Evolutionary conservation across 1,140 invertebrate genomes (phyloP), one percentile per base, ranked within the genome.

Genomic region (Helicoverpa zea): DNA sequence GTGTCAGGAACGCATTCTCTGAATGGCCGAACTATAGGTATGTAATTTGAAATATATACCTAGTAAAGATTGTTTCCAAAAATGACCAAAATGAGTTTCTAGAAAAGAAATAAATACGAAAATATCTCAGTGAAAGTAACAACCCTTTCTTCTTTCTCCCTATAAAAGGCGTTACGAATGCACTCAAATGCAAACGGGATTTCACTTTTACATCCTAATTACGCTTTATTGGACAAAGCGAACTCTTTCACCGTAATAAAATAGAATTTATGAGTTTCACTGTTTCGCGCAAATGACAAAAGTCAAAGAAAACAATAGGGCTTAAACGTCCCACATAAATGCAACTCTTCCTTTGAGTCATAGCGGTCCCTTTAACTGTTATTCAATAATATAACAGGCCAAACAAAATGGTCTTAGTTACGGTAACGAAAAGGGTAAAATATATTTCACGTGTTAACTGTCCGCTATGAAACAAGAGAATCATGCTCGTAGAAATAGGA

Each of bases 171-270:
- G 89, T 93, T 86, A 70, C 91, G 70, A 93, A 92, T 94, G 81
- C 35, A 61, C 59, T 16, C 84, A 73, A 88, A 92, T 91, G 76
- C 78, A 88, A 86, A 87, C 80, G 80, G 81, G 86, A 90, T 93
- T 92, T 92, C 93, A 93, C 92, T 93, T 94, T 93, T 92, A 92
- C 86, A 89, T 89, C 86, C 87, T 92, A 92, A 94, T 93, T 94
- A 92, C 90, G 84, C 90, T 87, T 92, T 91, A 89, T 86, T 73
- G 66, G 13, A 83, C 83, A 85, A 82, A 64, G 54, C 52, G 70
- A 79, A 87, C 86, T 86, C 88, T 87, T 91, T 89, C 81, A 84
- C 56, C n/a, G 56, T 73, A 47, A 83, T 74, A 83, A 86, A 85
- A 84, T 75, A 81, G 77, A 86, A 93, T 93, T 93, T 93, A 92